Percentiles rank a stretch among this genome's conserved stretches.
These are phyloP conservation scores for Chalcis sispes DNA, from an alignment of 2,888 invertebrate genomes.

Conservation along the genomic window DNA sequence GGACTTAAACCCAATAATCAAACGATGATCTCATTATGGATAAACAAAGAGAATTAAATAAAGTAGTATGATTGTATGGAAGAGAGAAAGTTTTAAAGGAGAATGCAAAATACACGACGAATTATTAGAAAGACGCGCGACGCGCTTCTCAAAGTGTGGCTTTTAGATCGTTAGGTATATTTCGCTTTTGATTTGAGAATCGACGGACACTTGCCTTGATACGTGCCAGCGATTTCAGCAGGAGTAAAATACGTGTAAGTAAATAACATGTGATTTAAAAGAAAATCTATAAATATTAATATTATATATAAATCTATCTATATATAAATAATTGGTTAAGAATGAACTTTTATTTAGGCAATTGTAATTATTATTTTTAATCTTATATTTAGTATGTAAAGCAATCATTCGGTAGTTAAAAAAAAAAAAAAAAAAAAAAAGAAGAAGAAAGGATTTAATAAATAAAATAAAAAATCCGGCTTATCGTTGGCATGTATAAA, in stretches of 20 bases:
- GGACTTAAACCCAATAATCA: conserved; percentile 76
- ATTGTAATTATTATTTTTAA: conserved; percentile 47
- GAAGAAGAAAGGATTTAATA: conserved; percentile 21
- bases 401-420: conserved; percentile 36
- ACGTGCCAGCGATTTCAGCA: conserved; percentile 49
- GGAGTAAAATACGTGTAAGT: conserved; percentile 44
- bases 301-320: conserved; percentile 31
- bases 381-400: conserved; percentile 51
- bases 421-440: background rate
- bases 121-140: conserved; percentile 38
- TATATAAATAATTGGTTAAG: conserved; percentile 47
- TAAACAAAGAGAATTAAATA: conserved; percentile 74
- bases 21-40: conserved; percentile 76
- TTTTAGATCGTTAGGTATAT: conserved; percentile 40
- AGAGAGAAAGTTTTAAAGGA: conserved; percentile 25
- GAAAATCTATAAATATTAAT: conserved; percentile 37
- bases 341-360: conserved; percentile 51
- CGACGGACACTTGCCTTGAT: conserved; percentile 50
- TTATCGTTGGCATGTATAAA: conserved; percentile 56
- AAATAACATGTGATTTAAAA: conserved; percentile 52
- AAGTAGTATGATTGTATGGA: conserved; percentile 64
- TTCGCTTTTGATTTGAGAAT: conserved; percentile 50
- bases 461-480: conserved; percentile 37
- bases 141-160: conserved; percentile 48
- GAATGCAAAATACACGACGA: no score